Evolutionary conservation across 2,797 vertebrate species (phyloP).

Genomic region (Hoplostethus atlanticus): DNA sequence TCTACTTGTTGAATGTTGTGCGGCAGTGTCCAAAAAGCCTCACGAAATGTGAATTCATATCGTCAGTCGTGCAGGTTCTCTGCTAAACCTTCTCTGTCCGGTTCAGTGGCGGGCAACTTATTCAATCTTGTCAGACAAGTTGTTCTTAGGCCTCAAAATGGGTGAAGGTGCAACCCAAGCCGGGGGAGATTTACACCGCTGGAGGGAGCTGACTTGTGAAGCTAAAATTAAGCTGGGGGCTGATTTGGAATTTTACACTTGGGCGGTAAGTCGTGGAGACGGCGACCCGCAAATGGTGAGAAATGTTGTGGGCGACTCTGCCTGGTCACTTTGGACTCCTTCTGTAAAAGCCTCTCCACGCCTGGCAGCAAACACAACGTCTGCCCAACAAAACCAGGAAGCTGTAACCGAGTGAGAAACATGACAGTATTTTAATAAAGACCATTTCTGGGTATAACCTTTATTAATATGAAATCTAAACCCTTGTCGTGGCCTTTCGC

Average conservation of each 20-base stretch:
- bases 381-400: neutral
- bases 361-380: neutral
- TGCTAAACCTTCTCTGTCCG: neutral
- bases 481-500: conserved; percentile 36
- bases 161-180: conserved; percentile 61
- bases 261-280: conserved; percentile 74
- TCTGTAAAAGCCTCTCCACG: neutral
- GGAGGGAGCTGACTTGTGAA: conserved; percentile 82
- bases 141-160: conserved; percentile 34
- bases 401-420: neutral
- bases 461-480: conserved; percentile 55
- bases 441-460: conserved; percentile 60
- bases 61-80: neutral
- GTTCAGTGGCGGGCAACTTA: no score
- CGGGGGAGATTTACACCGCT: conserved; percentile 62
- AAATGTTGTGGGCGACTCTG: conserved; percentile 60
- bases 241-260: conserved; percentile 86
- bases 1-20: neutral
- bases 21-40: neutral
- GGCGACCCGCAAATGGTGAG: conserved; percentile 70
- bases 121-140: neutral
- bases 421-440: conserved; percentile 11
- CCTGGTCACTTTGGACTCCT: conserved; percentile 3
- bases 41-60: no score
- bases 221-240: conserved; percentile 86